Evolutionary conservation across 2,113 vertebrate genomes (phyloP).

Genomic region (Thamnaconus septentrionalis): DNA sequence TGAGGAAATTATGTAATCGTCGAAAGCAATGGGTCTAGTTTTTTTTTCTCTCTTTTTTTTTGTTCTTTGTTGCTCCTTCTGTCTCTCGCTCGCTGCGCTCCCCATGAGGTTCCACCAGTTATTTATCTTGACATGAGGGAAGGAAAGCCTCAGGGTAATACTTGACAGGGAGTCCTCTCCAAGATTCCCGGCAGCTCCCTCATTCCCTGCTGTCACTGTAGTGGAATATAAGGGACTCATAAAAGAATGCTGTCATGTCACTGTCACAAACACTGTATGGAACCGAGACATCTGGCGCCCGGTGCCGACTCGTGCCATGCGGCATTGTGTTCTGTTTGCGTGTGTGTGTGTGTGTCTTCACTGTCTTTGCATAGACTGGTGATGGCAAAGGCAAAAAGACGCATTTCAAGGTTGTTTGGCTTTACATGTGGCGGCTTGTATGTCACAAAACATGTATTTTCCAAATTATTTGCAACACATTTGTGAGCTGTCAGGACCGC

Average conservation of each 20-base stretch:
- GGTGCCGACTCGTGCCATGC: conserved; percentile 13
- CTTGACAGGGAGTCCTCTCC: conserved; percentile 65
- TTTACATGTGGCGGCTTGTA: too few relatives aligned
- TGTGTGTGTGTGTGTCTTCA: neutral
- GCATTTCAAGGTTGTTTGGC: too few relatives aligned
- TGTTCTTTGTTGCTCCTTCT: neutral
- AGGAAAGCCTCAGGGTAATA: conserved; percentile 45
- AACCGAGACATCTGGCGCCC: conserved; percentile 20
- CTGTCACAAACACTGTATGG: conserved; percentile 56
- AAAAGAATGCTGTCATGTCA: conserved; percentile 67
- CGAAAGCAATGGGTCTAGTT: conserved; percentile 1
- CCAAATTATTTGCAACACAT: too few relatives aligned
- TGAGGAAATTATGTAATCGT: conserved; percentile 4
- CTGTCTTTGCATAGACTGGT: neutral
- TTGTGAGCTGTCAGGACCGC: too few relatives aligned
- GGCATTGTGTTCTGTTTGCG: conserved; percentile 8
- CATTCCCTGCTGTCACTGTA: conserved; percentile 60
- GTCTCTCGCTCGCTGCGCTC: conserved; percentile 2
- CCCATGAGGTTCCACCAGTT: conserved; percentile 45
- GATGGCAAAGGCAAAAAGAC: too few relatives aligned
- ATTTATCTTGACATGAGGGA: conserved; percentile 59
- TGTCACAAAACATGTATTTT: too few relatives aligned
- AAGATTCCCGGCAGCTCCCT: conserved; percentile 56
- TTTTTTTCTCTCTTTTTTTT: conserved; percentile 7
- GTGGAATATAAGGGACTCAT: conserved; percentile 55